These are phyloP conservation scores for Chaetops frenatus DNA, from an alignment of 2,113 vertebrate genomes.

Conservation along the genomic window DNA sequence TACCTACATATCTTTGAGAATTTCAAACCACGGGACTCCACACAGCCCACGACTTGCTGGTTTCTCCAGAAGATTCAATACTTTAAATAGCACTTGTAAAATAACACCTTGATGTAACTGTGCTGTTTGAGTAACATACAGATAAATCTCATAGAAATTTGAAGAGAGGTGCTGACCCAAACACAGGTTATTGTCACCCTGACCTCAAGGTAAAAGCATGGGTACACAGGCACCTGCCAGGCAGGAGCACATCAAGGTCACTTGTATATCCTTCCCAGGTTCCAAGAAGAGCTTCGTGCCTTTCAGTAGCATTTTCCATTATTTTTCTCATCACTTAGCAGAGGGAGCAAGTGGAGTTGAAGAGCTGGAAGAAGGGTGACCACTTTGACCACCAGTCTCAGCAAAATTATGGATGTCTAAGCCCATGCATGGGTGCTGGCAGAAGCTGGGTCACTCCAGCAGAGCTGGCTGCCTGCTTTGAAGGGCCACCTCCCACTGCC, in stretches of 20 bases:
- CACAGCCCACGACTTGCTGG: background rate
- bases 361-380: background rate
- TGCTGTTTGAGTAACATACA: background rate
- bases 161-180: background rate
- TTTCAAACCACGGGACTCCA: background rate
- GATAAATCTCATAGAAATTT: background rate
- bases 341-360: rapidly evolving
- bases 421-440: rapidly evolving
- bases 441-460: background rate
- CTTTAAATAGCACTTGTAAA: background rate
- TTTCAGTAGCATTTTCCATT: background rate
- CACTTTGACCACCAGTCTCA: background rate
- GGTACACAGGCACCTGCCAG: rapidly evolving
- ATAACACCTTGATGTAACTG: background rate
- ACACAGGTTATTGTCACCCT: background rate
- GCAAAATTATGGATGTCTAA: background rate
- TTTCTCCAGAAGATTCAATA: background rate
- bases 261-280: too few species aligned
- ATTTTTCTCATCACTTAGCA: background rate
- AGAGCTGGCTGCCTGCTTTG: background rate
- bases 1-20: background rate
- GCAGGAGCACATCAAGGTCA: background rate
- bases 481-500: background rate
- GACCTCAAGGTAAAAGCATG: background rate
- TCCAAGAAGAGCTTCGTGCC: background rate